Evolutionary conservation across 2,797 vertebrate genomes (phyloP).

Genomic region (Smutsia gigantea): DNA sequence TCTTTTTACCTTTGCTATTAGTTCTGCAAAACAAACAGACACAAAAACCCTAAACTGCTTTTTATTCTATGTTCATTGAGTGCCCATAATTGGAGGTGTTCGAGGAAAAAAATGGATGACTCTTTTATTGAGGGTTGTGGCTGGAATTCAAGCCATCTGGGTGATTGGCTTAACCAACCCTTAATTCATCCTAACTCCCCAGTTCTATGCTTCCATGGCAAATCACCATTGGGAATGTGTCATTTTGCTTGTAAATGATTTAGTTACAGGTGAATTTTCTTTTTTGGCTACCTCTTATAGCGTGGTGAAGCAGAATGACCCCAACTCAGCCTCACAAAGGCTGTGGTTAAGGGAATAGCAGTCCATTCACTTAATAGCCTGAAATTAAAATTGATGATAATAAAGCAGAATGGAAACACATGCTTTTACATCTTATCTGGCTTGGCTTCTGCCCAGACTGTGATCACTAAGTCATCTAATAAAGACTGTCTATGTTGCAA

Average conservation of each 20-base stretch:
- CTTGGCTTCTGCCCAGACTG: slow-evolving; percentile 28
- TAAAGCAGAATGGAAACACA: neutral
- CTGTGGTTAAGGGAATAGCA: neutral
- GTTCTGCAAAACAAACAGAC: neutral
- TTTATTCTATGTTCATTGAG: neutral
- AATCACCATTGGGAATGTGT: neutral
- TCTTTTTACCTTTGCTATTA: neutral
- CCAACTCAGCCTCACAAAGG: neutral
- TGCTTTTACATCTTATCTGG: slow-evolving; percentile 28
- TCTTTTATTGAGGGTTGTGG: neutral
- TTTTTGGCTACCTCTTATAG: neutral
- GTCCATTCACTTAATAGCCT: neutral
- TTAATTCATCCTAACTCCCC: neutral
- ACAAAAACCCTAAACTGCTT: neutral
- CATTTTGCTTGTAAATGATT: neutral
- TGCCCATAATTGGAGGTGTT: neutral
- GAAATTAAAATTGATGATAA: neutral
- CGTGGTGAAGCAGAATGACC: neutral
- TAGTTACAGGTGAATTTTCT: neutral
- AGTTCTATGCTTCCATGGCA: neutral
- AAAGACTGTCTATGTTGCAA: neutral
- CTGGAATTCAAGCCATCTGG: neutral
- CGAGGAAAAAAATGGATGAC: neutral
- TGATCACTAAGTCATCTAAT: slow-evolving; percentile 31
- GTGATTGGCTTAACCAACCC: neutral